Evolutionary conservation across 1,140 invertebrate genomes (phyloP), one percentile per base, ranked within the genome.

Genomic region (Rhysida immarginata): DNA sequence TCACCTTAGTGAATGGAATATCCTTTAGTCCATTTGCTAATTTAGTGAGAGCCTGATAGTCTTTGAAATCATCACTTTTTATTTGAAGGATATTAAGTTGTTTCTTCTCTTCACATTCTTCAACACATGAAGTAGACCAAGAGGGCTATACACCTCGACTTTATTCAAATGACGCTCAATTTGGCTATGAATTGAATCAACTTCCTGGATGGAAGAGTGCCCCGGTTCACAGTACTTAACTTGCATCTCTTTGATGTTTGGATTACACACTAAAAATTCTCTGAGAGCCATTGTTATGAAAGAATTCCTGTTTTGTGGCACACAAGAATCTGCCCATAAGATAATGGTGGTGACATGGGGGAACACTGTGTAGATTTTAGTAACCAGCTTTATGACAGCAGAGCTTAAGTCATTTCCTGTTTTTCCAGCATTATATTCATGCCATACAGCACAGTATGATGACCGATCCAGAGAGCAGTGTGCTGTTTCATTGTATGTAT

Each of bases 361-460:
- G 8, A 13, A 20, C 44, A 20, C 20, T 23, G 8, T 46, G 44
- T 23, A 11, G 21, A 8, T 46, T 46, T 20, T 23, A 13, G 5
- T 11, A 18, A 35, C 8, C 8, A 46, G 8, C 8, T 20, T 13
- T 13, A 46, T 46, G 8, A 46, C 8, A 20, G 44, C 44, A 46
- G 44, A 20, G 8, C 44, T 13, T 46, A 46, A 8, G 29, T 46
- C 44, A 23, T 41, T 41, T 11, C 44, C 44, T 8, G 18, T 23
- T 13, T 20, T 8, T 20, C 18, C 44, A 13, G 44, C 44, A 8
- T 46, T 8, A 46, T 20, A 46, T 20, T 46, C 44, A 46, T 46
- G 44, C 44, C 44, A 46, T 46, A 23, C 20, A 46, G 8, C 8
- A 46, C 44, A 46, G 44, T 46, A 46, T 46, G 44, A 13, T 46